A percentile compares a stretch with the other conserved stretches of the same genome.
Conservation (phyloP, 2,888 invertebrate genomes). For the Acleris holmiana region DNA sequence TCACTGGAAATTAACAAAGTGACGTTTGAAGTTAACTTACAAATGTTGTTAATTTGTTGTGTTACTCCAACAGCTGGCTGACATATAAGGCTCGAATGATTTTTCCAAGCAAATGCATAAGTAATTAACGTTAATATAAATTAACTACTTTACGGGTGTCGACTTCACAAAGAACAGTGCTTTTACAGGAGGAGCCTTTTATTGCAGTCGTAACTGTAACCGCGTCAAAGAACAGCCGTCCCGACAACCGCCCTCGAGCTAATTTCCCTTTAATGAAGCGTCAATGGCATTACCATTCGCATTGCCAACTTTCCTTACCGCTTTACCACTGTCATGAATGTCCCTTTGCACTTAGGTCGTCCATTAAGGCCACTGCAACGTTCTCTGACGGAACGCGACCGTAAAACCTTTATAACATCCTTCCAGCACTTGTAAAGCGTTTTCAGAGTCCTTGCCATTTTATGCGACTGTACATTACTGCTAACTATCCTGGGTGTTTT, state of each 20-base stretch:
- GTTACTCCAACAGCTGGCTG: background rate
- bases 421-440: constrained; percentile 83
- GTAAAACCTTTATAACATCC: constrained; percentile 84
- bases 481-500: constrained; percentile 52
- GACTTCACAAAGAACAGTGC: constrained; percentile 32
- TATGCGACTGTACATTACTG: constrained; percentile 73
- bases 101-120: constrained; percentile 19
- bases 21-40: background rate
- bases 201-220: constrained; percentile 39
- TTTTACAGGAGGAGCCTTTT: constrained; percentile 38
- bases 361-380: constrained; percentile 81
- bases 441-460: constrained; percentile 74
- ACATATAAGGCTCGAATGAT: constrained; percentile 10
- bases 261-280: constrained; percentile 56
- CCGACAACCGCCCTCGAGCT: constrained; percentile 44
- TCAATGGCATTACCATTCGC: constrained; percentile 57
- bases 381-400: constrained; percentile 79
- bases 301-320: constrained; percentile 60
- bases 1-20: constrained; percentile 68
- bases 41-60: background rate
- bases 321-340: constrained; percentile 69
- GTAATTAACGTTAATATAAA: constrained; percentile 31
- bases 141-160: constrained; percentile 29
- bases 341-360: constrained; percentile 82
- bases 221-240: constrained; percentile 44